Evolutionary conservation across 2,797 vertebrate species (phyloP).

Genomic region (Poeciliopsis presidionis): DNA sequence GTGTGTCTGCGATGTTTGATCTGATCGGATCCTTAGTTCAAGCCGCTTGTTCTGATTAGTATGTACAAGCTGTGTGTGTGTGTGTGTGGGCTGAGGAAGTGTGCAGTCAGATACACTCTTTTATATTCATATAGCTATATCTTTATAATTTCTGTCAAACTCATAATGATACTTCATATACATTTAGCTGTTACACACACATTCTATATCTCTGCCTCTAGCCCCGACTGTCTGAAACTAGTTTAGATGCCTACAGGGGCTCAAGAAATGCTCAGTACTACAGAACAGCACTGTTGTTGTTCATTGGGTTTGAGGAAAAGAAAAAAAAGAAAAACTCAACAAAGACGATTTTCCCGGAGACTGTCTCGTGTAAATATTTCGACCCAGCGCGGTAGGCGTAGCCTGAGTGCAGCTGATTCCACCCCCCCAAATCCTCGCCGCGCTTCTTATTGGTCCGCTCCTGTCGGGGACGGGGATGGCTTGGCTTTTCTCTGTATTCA

Average conservation of each 20-base stretch:
- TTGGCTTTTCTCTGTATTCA: slow-evolving; percentile 94
- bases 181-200: slow-evolving; percentile 84
- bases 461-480: slow-evolving; percentile 88
- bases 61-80: slow-evolving; percentile 82
- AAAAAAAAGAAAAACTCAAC: slow-evolving; percentile 57
- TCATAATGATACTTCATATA: slow-evolving; percentile 81
- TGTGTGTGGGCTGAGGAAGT: slow-evolving; percentile 57
- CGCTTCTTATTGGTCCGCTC: slow-evolving; percentile 27
- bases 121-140: slow-evolving; percentile 78
- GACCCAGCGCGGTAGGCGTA: slow-evolving; percentile 85
- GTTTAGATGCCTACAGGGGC: slow-evolving; percentile 86
- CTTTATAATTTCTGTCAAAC: slow-evolving; percentile 80
- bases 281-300: slow-evolving; percentile 77
- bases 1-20: slow-evolving; percentile 69
- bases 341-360: slow-evolving; percentile 70
- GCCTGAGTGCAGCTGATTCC: slow-evolving; percentile 84
- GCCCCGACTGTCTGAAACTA: slow-evolving; percentile 86
- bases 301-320: slow-evolving; percentile 62
- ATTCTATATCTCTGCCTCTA: slow-evolving; percentile 79
- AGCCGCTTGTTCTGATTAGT: slow-evolving; percentile 82
- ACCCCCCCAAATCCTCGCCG: slow-evolving; percentile 11
- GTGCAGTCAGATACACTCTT: slow-evolving; percentile 79
- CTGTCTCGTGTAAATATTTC: slow-evolving; percentile 88
- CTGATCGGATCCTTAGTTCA: slow-evolving; percentile 54
- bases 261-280: slow-evolving; percentile 74